phyloP scores from a whole-genome alignment of 2,888 invertebrate genomes.

The Chymomyza fuscimana region DNA sequence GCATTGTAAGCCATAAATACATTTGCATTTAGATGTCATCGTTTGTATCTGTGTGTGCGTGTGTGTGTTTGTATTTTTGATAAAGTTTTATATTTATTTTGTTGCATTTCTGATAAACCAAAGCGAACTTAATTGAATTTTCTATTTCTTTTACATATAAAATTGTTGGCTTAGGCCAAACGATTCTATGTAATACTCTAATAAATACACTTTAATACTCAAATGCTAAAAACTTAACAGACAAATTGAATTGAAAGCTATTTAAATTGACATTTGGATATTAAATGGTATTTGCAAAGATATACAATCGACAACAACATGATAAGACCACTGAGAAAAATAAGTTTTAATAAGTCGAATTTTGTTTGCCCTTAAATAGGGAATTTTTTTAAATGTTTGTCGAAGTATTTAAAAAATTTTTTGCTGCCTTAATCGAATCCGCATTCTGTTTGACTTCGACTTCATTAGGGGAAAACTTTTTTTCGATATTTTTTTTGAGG shows the following conservation, averaged over 20 bases:
- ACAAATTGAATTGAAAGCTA: constrained; percentile 51
- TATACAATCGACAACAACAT: neutral
- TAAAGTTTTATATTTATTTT: neutral
- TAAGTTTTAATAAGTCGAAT: neutral
- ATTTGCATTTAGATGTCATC: neutral
- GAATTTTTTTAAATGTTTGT: too few species aligned
- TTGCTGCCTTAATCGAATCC: too few species aligned
- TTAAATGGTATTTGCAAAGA: constrained; percentile 9
- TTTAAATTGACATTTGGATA: constrained; percentile 36
- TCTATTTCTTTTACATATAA: neutral
- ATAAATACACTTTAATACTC: neutral
- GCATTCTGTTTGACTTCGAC: too few species aligned
- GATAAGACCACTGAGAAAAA: neutral
- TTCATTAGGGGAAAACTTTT: too few species aligned
- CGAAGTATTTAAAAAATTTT: too few species aligned
- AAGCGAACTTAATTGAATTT: neutral
- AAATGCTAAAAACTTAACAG: constrained; percentile 33
- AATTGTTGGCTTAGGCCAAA: neutral
- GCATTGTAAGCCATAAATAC: neutral
- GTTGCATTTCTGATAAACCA: neutral
- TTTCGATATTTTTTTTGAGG: too few species aligned
- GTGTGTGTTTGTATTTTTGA: neutral
- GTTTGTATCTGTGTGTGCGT: constrained; percentile 13
- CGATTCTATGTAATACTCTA: neutral
- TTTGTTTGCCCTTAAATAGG: neutral